Conservation (phyloP, 1,140 invertebrate species). For the Drosophila parvula region DNA sequence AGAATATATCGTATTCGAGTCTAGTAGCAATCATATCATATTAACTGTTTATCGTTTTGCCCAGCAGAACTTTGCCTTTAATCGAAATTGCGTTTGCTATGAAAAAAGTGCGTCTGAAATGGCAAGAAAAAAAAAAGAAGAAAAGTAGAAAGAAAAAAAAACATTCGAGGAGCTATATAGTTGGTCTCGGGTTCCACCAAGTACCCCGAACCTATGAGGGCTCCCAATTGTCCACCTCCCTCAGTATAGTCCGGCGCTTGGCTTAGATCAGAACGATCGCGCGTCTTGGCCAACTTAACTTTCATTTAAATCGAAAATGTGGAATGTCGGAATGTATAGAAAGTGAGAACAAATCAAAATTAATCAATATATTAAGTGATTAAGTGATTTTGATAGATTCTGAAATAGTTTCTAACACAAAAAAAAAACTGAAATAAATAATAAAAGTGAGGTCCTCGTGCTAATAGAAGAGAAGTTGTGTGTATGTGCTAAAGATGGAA, state of each 20-base stretch:
- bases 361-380: too few species aligned
- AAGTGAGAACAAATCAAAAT: background rate
- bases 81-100: background rate
- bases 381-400: background rate
- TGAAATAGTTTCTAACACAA: too few species aligned
- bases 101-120: background rate
- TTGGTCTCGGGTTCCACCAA: constrained; percentile 1
- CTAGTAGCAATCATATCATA: constrained; percentile 3
- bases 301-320: background rate
- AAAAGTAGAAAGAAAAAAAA: background rate
- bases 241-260: constrained; percentile 1
- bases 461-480: too few species aligned
- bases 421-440: too few species aligned
- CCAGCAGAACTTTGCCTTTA: background rate
- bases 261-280: background rate
- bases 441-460: too few species aligned
- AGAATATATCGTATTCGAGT: background rate
- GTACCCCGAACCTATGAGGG: background rate
- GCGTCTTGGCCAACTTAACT: background rate
- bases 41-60: background rate
- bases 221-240: background rate
- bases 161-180: background rate
- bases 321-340: background rate
- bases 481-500: too few species aligned
- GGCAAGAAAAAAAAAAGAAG: background rate